phyloP scores from a whole-genome alignment of 2,888 invertebrate species.

The Tenthredo notha region DNA sequence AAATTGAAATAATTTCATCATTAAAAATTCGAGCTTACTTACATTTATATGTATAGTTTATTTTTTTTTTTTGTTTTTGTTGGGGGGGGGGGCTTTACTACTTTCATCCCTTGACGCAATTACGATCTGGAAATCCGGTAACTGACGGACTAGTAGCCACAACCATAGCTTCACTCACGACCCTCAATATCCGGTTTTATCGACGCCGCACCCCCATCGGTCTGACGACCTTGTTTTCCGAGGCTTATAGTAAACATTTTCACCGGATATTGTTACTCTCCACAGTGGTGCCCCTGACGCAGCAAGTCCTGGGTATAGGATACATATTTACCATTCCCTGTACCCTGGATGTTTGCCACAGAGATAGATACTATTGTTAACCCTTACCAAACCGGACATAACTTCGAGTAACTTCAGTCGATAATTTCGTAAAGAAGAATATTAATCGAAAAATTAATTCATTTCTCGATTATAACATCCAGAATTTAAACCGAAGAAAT shows the following conservation, averaged over 20 bases:
- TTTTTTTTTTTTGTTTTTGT: too few species aligned
- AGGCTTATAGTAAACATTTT: conserved; percentile 29
- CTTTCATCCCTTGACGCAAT: conserved; percentile 18
- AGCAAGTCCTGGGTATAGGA: not conserved
- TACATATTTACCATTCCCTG: conserved; percentile 13
- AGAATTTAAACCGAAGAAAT: not conserved
- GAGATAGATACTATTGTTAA: not conserved
- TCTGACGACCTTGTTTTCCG: conserved; percentile 22
- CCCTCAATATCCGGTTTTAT: conserved; percentile 45
- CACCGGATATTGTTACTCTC: conserved; percentile 46
- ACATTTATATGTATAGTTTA: too few species aligned
- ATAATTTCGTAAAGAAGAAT: not conserved
- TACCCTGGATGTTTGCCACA: not conserved
- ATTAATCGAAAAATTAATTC: too few species aligned
- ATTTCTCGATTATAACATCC: too few species aligned
- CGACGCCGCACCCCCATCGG: conserved; percentile 16
- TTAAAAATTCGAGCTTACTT: not conserved
- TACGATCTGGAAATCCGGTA: conserved; percentile 37
- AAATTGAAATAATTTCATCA: not conserved
- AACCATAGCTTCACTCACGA: conserved; percentile 27
- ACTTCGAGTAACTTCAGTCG: not conserved
- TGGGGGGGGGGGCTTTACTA: too few species aligned
- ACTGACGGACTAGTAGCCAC: conserved; percentile 8
- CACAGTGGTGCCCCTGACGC: not conserved
- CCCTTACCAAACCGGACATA: not conserved